These are phyloP conservation scores for Blera fallax DNA, from an alignment of 2,888 invertebrate genomes.

Conservation along the genomic window DNA sequence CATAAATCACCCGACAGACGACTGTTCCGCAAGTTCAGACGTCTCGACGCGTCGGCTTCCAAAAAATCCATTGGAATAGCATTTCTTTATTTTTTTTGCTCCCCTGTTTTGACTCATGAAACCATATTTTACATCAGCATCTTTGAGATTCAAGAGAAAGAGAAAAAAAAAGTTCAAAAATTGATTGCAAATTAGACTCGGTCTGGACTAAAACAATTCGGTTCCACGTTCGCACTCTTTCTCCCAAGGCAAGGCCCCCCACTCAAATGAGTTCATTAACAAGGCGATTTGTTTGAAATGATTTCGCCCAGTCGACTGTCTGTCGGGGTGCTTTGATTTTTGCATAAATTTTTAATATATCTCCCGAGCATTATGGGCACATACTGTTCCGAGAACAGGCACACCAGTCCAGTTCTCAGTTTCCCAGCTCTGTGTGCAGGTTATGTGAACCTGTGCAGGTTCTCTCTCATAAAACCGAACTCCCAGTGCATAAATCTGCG, in stretches of 20 bases:
- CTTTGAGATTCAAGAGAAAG: constrained; percentile 16
- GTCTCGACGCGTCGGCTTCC: constrained; percentile 60
- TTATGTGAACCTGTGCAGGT: constrained; percentile 24
- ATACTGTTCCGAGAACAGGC: constrained; percentile 52
- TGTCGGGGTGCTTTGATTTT: constrained; percentile 65
- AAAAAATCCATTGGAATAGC: neutral
- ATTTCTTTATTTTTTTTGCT: neutral
- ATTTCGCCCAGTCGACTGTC: constrained; percentile 23
- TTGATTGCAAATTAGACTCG: constrained; percentile 64
- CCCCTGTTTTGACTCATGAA: constrained; percentile 1
- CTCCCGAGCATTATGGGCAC: constrained; percentile 50
- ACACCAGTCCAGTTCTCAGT: constrained; percentile 5
- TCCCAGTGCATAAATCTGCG: constrained; percentile 55
- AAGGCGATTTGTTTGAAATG: constrained; percentile 70
- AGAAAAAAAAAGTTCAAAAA: constrained; percentile 19
- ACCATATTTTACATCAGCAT: constrained; percentile 24
- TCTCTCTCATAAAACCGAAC: constrained; percentile 13
- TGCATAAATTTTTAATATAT: constrained; percentile 72
- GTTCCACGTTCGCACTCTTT: neutral
- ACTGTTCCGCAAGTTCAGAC: constrained; percentile 53
- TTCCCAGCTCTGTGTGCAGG: constrained; percentile 4
- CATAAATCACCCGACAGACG: constrained; percentile 62
- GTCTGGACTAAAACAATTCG: constrained; percentile 51
- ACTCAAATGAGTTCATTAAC: constrained; percentile 68
- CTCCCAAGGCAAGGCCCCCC: too few relatives aligned